Conservation (phyloP, 2,113 vertebrate genomes). For the Diphyllodes magnificus region DNA sequence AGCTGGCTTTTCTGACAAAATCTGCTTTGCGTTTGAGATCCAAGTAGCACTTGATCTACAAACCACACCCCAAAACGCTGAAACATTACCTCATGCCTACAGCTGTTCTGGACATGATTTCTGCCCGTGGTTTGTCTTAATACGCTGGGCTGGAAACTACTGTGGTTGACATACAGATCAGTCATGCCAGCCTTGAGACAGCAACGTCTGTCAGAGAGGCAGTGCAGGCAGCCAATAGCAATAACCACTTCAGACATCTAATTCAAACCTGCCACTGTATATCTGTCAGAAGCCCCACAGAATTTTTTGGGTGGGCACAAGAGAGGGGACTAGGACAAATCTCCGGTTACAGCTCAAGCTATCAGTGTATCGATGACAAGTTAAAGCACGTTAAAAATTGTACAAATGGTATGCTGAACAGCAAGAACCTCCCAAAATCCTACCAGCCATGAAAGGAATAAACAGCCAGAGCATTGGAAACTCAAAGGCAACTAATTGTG, state of each 20-base stretch:
- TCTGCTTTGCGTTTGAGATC: fast-evolving
- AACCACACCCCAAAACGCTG: not conserved
- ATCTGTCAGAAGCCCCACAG: not conserved
- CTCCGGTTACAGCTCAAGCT: not conserved
- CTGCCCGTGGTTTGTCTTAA: not conserved
- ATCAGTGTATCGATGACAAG: not conserved
- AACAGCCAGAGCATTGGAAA: not conserved
- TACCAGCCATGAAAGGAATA: not conserved
- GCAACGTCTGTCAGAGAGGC: not conserved
- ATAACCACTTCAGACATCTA: not conserved
- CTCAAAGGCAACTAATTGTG: not conserved
- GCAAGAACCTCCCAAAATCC: not conserved
- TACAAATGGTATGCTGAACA: not conserved
- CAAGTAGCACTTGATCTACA: not conserved
- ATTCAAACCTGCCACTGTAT: not conserved
- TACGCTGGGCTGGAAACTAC: not conserved
- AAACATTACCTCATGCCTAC: not conserved
- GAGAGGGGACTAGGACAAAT: not conserved
- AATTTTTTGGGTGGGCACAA: not conserved
- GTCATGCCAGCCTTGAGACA: not conserved
- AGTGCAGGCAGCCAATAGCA: not conserved
- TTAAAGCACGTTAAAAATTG: not conserved
- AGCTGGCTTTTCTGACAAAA: not conserved
- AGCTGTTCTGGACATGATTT: not conserved
- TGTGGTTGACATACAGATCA: not conserved